Base-by-base conservation (phyloP, 2,797 vertebrate species). In the Hyperoplus lanceolatus region DNA sequence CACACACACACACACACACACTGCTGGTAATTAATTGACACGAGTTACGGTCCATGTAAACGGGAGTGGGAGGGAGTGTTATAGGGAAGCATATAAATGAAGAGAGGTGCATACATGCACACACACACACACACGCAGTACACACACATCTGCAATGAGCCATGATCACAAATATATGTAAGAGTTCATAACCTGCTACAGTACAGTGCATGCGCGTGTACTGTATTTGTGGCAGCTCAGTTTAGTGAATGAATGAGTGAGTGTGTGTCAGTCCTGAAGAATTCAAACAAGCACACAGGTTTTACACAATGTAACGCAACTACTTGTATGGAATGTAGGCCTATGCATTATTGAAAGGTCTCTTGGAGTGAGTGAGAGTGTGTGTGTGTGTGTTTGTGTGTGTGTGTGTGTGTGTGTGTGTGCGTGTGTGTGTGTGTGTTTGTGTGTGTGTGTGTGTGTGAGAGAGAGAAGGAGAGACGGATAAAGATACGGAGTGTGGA, bases 11-110 rank as follows among this genome's bases (percentile, higher is more conserved):
- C 58, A 71, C 63, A 69, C 8, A 70, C 66, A 70, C 3, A 66
- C 53, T 38, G 59, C 74, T 84, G 79, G 81, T 89, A 90, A 90
- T 92, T 88, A 92, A 92, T 87, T 83, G 89, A 86, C 77, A 81
- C 54, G 86, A 85, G 77, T 89, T 87, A 86, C 45, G 6, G 53
- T 68, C 69, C 60, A 75, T 90, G 83, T 87, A 87, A 85, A 77
- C 87, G 68, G 48, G 1, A 60, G 75, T 86, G 68, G 48, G 1
- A 60, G 73, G 73, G 81, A 79, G 68, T 67, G 63, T 77, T 81
- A 71, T 67, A 36, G 83, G 85, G 67, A 60, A 57, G 70, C 36
- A 70, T 38, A 66, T 39, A 11, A 42, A 71, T 62, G 69, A 63
- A 59, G 13, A 41, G 42, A 42, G 5, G 29, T 29, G 29, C 36